phyloP scores from a whole-genome alignment of 1,140 invertebrate species.

The Thaumatotibia leucotreta region DNA sequence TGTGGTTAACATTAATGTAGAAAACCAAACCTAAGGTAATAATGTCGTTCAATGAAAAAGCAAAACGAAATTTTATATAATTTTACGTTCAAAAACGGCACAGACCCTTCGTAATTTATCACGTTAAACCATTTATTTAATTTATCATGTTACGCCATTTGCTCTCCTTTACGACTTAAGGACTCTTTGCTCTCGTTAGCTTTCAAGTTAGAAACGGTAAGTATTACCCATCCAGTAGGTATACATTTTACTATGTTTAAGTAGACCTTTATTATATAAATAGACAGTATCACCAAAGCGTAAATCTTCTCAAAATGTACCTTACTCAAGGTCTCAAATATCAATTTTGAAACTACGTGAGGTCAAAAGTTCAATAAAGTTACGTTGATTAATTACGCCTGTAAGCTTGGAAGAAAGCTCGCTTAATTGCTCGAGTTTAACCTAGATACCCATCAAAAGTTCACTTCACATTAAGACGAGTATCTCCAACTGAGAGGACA shows the following conservation, averaged over 20 bases:
- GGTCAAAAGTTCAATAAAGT: not conserved
- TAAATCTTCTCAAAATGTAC: not conserved
- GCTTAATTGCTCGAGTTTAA: conserved; percentile 8
- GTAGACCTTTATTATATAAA: not conserved
- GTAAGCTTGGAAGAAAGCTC: conserved; percentile 9
- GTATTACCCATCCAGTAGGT: not conserved
- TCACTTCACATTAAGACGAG: not conserved
- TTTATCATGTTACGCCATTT: not conserved
- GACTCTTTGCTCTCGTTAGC: not conserved
- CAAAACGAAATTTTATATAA: not conserved
- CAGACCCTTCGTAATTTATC: not conserved
- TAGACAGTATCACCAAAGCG: not conserved
- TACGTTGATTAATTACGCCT: not conserved
- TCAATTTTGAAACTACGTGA: not conserved
- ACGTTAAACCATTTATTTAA: not conserved
- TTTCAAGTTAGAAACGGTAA: not conserved
- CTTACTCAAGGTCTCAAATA: not conserved
- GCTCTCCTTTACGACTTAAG: not conserved
- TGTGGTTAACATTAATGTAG: not conserved
- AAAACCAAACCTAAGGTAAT: not conserved
- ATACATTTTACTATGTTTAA: not conserved
- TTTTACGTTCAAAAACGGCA: not conserved
- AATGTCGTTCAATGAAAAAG: not conserved
- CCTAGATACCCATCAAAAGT: conserved; percentile 8
- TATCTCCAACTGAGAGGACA: not conserved